Evolutionary conservation across 2,888 invertebrate genomes (phyloP), one percentile per base, ranked within the genome.

Genomic region (Pseudanteris insignis): DNA sequence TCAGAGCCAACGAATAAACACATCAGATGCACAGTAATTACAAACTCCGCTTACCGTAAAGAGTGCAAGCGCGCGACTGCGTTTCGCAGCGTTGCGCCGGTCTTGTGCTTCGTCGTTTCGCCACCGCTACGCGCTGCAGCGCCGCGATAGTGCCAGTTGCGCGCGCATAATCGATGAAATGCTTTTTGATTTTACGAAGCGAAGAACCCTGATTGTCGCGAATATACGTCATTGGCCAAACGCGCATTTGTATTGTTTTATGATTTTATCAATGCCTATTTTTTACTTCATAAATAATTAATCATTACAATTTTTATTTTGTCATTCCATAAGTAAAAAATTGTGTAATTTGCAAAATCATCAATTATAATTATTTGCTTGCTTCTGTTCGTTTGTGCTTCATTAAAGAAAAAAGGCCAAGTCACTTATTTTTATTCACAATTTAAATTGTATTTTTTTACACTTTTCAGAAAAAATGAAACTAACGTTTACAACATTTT

Each of bases 21-120:
- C 62, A 57, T 57, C 62, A 14, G 37, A 53, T 53, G 51, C 62
- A 51, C 63, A 43, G 50, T 50, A 60, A 65, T 51, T 58, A 64
- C 65, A 63, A 66, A 64, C 68, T 69, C 70, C 67, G 66, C 70
- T 70, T 69, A 69, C 70, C 71, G 67, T 69, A 70, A 67, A 72
- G 72, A 72, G 70, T 72, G 72, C 70, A 71, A 70, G 72, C 72
- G 72, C 71, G 70, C 72, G 70, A 72, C 71, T 72, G 70, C 69
- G 68, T 70, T 67, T 68, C 69, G 67, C 65, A 65, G 57, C 67
- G 63, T 64, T 68, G 68, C 70, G 71, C 71, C 69, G 68, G 68
- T 67, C 65, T 63, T 58, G 55, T 66, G 67, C 59, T 68, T 71
- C 63, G 30, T 28, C 24, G 41, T 41, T 53, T 53, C 55, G 64